These are phyloP conservation scores for Callaeas wilsoni DNA, from an alignment of 2,113 vertebrate genomes.

Conservation along the genomic window DNA sequence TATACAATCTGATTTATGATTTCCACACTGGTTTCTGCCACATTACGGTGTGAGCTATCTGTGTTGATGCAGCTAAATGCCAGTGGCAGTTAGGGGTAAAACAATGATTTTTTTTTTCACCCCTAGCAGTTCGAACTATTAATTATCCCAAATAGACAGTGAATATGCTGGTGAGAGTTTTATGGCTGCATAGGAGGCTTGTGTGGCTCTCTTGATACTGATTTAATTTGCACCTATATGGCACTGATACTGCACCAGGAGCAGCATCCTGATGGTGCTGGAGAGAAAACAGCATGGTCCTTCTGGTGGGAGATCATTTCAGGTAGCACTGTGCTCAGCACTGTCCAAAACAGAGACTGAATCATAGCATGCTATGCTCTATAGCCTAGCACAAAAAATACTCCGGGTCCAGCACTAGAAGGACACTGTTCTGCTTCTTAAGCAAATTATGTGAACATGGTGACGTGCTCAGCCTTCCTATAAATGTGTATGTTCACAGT, in stretches of 20 bases:
- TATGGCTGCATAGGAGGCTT: neutral
- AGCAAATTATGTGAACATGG: neutral
- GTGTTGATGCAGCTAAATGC: neutral
- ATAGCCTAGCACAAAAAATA: neutral
- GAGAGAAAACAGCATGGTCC: neutral
- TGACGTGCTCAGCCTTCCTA: neutral
- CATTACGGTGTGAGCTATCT: neutral
- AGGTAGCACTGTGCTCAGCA: neutral
- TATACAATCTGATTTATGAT: neutral
- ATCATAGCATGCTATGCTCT: neutral
- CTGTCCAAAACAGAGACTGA: neutral
- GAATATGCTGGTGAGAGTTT: neutral
- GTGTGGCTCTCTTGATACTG: neutral
- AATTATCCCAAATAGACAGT: neutral
- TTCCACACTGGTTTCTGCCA: neutral
- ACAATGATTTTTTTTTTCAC: neutral
- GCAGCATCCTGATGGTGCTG: accelerated
- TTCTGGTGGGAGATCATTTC: neutral
- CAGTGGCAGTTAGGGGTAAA: neutral
- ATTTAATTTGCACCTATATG: neutral
- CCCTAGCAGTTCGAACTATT: neutral
- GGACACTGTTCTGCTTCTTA: neutral
- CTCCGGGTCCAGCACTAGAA: neutral
- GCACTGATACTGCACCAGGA: neutral
- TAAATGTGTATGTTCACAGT: neutral